Evolutionary conservation across 2,888 invertebrate genomes (phyloP).

Genomic region (Luffia ferchaultella): DNA sequence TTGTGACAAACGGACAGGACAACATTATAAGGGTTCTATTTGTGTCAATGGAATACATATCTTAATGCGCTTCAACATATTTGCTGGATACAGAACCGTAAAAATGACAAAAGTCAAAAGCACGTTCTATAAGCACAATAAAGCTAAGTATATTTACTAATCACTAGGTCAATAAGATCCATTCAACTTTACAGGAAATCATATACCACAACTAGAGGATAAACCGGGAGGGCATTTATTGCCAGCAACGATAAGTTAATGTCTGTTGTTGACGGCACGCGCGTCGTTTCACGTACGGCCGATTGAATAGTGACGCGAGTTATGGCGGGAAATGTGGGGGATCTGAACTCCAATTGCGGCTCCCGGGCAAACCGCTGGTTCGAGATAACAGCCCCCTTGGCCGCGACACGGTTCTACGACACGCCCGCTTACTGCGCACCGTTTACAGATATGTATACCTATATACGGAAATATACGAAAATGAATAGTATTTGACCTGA

Average conservation of each 20-base stretch:
- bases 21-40: too few relatives aligned
- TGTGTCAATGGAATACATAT: too few relatives aligned
- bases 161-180: too few relatives aligned
- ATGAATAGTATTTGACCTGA: too few relatives aligned
- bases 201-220: slow-evolving; percentile 14
- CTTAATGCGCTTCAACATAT: too few relatives aligned
- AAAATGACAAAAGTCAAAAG: too few relatives aligned
- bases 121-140: too few relatives aligned
- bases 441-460: slow-evolving; percentile 2
- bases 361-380: slow-evolving; percentile 45
- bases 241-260: slow-evolving; percentile 34
- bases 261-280: slow-evolving; percentile 49
- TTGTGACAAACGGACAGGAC: too few relatives aligned
- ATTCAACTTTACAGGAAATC: not conserved
- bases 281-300: slow-evolving; percentile 41
- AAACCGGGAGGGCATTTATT: slow-evolving; percentile 43
- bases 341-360: slow-evolving; percentile 44
- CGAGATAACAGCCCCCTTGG: slow-evolving; percentile 26
- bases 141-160: too few relatives aligned
- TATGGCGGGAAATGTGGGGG: slow-evolving; percentile 48
- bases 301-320: slow-evolving; percentile 55
- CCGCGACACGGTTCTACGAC: not conserved
- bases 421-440: slow-evolving; percentile 1
- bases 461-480: too few relatives aligned
- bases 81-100: too few relatives aligned